phyloP scores from a whole-genome alignment of 2,797 vertebrate genomes.

The Intellagama lesueurii region DNA sequence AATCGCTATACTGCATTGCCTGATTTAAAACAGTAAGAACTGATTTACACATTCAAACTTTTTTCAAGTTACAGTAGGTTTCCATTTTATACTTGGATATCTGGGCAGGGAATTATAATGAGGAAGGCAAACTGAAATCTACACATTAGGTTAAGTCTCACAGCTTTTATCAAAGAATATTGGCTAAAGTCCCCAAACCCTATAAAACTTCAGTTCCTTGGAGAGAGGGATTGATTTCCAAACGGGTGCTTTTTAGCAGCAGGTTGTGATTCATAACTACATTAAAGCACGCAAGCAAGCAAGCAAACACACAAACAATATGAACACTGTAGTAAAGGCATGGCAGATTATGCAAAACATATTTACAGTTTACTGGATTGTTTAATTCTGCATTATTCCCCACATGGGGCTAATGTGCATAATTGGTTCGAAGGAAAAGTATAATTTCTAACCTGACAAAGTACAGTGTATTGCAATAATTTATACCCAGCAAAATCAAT shows the following conservation, averaged over 20 bases:
- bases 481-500: constrained; percentile 48
- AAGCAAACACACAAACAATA: not conserved
- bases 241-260: not conserved
- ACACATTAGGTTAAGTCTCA: not conserved
- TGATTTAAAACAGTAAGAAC: not conserved
- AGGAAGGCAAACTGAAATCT: not conserved
- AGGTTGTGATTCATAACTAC: not conserved
- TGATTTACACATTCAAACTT: not conserved
- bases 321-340: not conserved
- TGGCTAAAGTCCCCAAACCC: not conserved
- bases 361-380: constrained; percentile 1
- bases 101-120: not conserved
- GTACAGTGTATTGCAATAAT: constrained; percentile 37
- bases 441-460: constrained; percentile 30
- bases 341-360: not conserved
- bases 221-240: not conserved
- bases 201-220: not conserved
- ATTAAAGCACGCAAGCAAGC: not conserved
- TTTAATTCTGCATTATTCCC: constrained; percentile 24
- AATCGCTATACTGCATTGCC: not conserved
- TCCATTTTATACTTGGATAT: not conserved
- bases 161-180: not conserved
- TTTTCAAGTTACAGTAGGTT: not conserved
- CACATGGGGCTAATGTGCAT: constrained; percentile 18
- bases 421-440: constrained; percentile 44